Evolutionary conservation across 2,113 vertebrate genomes (phyloP).

Genomic region (Hippocampus comes): DNA sequence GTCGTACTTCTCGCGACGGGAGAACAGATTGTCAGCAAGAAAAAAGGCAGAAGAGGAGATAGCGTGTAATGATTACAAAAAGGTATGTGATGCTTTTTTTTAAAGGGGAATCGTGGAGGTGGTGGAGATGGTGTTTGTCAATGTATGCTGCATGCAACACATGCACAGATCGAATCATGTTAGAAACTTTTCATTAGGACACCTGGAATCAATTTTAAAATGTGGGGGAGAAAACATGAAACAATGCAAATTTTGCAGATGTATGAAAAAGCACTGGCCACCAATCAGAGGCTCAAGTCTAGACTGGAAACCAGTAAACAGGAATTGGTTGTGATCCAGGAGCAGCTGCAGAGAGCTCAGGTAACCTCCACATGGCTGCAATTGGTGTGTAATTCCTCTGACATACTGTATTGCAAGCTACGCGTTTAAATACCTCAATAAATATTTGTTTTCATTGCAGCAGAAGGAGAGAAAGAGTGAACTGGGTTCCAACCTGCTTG

Average conservation of each 20-base stretch:
- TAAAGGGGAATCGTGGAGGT: not conserved
- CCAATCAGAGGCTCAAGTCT: slow-evolving; percentile 87
- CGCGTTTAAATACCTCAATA: not conserved
- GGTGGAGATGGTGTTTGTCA: not conserved
- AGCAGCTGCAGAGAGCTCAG: slow-evolving; percentile 85
- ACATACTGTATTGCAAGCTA: not conserved
- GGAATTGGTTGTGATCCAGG: slow-evolving; percentile 79
- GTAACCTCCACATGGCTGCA: slow-evolving; percentile 52
- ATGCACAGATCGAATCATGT: not conserved
- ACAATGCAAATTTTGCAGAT: slow-evolving; percentile 67
- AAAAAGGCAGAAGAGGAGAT: slow-evolving; percentile 77
- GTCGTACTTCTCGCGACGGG: slow-evolving; percentile 76
- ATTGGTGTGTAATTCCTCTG: too few relatives aligned
- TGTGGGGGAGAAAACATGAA: not conserved
- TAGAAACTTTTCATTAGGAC: too few relatives aligned
- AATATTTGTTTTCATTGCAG: slow-evolving; percentile 36
- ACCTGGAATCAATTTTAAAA: not conserved
- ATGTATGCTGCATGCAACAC: not conserved
- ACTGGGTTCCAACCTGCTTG: slow-evolving; percentile 78
- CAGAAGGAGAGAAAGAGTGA: slow-evolving; percentile 70
- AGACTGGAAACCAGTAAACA: slow-evolving; percentile 84
- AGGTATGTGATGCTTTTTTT: slow-evolving; percentile 58
- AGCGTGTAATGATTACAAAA: slow-evolving; percentile 81
- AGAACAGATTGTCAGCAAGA: slow-evolving; percentile 78
- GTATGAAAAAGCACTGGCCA: slow-evolving; percentile 84